Evolutionary conservation across 2,888 invertebrate genomes (phyloP).

Genomic region (Cremastobaeus sp.): DNA sequence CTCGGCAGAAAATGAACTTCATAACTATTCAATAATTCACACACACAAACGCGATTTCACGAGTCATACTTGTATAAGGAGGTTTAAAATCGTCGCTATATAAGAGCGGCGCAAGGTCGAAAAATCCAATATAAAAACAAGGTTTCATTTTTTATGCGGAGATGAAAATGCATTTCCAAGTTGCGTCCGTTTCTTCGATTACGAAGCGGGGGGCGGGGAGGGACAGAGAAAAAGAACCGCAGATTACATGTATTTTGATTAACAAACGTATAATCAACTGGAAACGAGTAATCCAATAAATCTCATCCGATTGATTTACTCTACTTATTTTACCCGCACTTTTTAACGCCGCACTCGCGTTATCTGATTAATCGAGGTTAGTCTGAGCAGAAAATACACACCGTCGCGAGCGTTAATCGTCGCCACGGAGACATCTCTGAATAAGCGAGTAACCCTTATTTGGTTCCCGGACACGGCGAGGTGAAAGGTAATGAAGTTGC

Average conservation of each 20-base stretch:
- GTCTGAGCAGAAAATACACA: conserved; percentile 20
- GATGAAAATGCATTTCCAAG: too few relatives aligned
- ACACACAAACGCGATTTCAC: conserved; percentile 2
- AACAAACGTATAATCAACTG: conserved; percentile 2
- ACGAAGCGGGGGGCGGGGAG: too few relatives aligned
- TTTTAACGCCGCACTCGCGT: conserved; percentile 14
- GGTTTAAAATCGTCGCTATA: conserved; percentile 5
- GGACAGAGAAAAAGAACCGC: too few relatives aligned
- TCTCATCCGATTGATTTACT: conserved; percentile 26
- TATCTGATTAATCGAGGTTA: conserved; percentile 38
- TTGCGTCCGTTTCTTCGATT: not conserved
- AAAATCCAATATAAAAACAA: not conserved
- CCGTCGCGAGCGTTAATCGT: conserved; percentile 27
- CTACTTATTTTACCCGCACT: conserved; percentile 9
- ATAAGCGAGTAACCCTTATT: conserved; percentile 37
- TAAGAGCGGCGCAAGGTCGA: conserved; percentile 19
- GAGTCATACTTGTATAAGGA: conserved; percentile 16
- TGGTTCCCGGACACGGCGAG: conserved; percentile 35
- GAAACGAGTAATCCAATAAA: conserved; percentile 16
- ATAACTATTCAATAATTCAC: conserved; percentile 22
- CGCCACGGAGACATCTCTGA: conserved; percentile 30
- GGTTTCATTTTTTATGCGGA: too few relatives aligned
- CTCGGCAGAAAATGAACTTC: conserved; percentile 11
- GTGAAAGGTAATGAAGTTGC: conserved; percentile 49
- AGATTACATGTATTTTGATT: too few relatives aligned